Evolutionary conservation across 2,888 invertebrate species (phyloP).

Genomic region (Leptopilina myrica): DNA sequence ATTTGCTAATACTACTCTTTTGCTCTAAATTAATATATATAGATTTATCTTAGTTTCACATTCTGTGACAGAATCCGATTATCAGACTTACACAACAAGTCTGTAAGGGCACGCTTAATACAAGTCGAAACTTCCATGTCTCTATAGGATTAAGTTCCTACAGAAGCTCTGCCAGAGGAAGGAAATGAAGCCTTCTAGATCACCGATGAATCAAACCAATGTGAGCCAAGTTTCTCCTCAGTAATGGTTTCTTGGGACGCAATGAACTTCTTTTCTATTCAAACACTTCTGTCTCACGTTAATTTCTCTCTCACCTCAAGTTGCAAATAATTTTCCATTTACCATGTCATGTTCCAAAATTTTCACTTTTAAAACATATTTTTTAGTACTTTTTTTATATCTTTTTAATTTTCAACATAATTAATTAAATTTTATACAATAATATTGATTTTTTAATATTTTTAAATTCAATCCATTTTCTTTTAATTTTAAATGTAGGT

Average conservation of each 20-base stretch:
- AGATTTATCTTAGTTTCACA: slow-evolving; percentile 8
- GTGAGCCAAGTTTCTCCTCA: slow-evolving; percentile 19
- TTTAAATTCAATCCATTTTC: too few relatives aligned
- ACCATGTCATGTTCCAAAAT: too few relatives aligned
- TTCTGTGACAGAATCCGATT: slow-evolving; percentile 11
- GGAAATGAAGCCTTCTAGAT: slow-evolving; percentile 20
- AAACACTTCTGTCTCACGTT: background rate
- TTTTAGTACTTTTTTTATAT: too few relatives aligned
- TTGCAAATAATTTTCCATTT: background rate
- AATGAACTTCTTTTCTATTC: slow-evolving; percentile 5
- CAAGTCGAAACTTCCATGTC: slow-evolving; percentile 32
- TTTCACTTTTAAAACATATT: too few relatives aligned
- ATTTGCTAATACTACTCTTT: background rate
- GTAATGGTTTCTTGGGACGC: slow-evolving; percentile 6
- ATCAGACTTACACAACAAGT: slow-evolving; percentile 14
- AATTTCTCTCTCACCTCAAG: background rate
- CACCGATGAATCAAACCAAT: slow-evolving; percentile 30
- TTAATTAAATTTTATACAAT: too few relatives aligned
- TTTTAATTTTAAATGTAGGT: too few relatives aligned
- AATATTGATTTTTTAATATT: too few relatives aligned
- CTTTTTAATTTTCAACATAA: too few relatives aligned
- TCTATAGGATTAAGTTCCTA: slow-evolving; percentile 35
- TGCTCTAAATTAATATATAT: slow-evolving; percentile 7
- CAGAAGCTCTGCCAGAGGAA: slow-evolving; percentile 10
- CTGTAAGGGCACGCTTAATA: slow-evolving; percentile 10